phyloP scores from a whole-genome alignment of 1,140 invertebrate species.

The Drosophila funebris region DNA sequence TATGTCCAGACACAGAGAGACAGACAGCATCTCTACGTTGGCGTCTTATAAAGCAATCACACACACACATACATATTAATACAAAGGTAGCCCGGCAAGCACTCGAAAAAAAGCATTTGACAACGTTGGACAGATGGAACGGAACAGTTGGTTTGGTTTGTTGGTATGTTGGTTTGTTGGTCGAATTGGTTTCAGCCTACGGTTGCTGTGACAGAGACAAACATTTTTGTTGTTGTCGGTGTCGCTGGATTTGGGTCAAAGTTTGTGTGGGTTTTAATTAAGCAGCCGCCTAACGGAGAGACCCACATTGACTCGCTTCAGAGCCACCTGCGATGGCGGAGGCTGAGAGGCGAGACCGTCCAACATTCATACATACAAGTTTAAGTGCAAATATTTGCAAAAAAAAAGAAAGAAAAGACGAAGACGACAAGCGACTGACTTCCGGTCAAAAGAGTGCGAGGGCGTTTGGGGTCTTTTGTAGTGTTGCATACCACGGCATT shows the following conservation, averaged over 20 bases:
- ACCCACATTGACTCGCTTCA: conserved; percentile 38
- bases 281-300: conserved; percentile 57
- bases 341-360: conserved; percentile 33
- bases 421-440: conserved; percentile 62
- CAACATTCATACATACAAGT: not conserved
- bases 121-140: conserved; percentile 51
- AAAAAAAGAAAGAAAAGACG: conserved; percentile 16
- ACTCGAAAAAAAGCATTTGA: conserved; percentile 53
- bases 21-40: conserved; percentile 50
- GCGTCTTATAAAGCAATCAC: conserved; percentile 72
- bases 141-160: conserved; percentile 25
- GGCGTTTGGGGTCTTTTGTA: conserved; percentile 27
- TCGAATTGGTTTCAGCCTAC: conserved; percentile 54
- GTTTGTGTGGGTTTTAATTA: conserved; percentile 75
- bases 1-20: conserved; percentile 28
- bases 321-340: conserved; percentile 33
- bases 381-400: conserved; percentile 56
- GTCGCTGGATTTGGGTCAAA: conserved; percentile 71
- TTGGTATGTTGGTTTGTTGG: conserved; percentile 14
- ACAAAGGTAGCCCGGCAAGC: conserved; percentile 13
- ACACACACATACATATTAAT: conserved; percentile 5
- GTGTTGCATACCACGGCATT: conserved; percentile 64
- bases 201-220: conserved; percentile 24
- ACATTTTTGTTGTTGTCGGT: conserved; percentile 42
- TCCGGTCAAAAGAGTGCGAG: conserved; percentile 68